Evolutionary conservation across 2,888 invertebrate genomes (phyloP), one percentile per base, ranked within the genome.

Genomic region (Lycophotia porphyrea): DNA sequence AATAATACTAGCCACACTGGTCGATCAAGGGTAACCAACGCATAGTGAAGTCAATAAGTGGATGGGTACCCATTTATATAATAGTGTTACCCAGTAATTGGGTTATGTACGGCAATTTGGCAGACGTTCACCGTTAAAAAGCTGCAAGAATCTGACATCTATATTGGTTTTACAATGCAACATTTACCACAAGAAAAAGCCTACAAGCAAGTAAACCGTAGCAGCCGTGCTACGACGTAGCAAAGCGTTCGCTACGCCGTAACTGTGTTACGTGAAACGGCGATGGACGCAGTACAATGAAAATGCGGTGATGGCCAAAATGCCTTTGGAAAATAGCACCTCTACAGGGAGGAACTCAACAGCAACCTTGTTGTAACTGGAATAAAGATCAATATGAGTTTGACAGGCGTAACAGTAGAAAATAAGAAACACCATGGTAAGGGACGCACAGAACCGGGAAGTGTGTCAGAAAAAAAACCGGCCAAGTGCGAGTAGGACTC

Each of bases 171-270:
- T n/a, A n/a, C 52, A 13, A 15, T n/a, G 27, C n/a, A 27, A 27
- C 27, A 55, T 31, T 58, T 21, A 58, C 8, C 31, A 34, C 8
- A 34, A 31, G 21, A 60, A 42, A 68, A 42, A 39, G 21, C 4
- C 15, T 11, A 34, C 8, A 60, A 34, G n/a, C 42, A 2, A 21
- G 9, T 7, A 34, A 42, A 44, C 49, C 36, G 44, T 47, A 76
- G 75, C 31, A 31, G 13, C 9, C 0, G 8, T 34, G 61, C 71
- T 78, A 78, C 63, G 55, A 5, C 78, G 79, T 77, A 77, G 79
- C 79, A 78, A 49, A 24, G 52, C 18, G 13, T 5, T 2, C 3
- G 34, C 72, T 72, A 78, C 71, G 55, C 11, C 71, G 78, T 78
- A 71, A 15, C 63, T 18, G 24, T 63, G 44, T 70, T 70, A 71